Base-by-base conservation (phyloP, 1,140 invertebrate genomes). In the Adoxophyes honmai region DNA sequence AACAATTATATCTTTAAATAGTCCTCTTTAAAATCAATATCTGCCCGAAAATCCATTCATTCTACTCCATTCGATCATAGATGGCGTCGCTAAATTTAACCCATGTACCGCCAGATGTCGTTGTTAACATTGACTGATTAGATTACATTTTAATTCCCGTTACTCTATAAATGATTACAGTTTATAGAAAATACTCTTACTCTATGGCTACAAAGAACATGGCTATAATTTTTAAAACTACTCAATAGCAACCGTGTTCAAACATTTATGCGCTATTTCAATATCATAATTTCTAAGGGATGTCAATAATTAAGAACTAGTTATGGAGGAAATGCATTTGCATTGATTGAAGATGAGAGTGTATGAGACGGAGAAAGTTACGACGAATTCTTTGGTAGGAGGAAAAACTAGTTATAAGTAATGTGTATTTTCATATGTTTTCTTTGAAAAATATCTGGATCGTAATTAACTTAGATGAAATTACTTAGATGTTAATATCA, bases 171-270 rank as follows among this genome's bases (percentile, higher is more conserved):
- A 18, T 48, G 11, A 11, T 48, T 28, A 48, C 11, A 48, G 10
- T 48, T 18, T 21, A 48, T 6, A 48, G 42, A n/a, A n/a, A 28
- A 44, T 44, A 38, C 36, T 38, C n/a, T 48, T 28, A 48, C 18
- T 14, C 28, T 48, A 48, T 48, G 42, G 42, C 42, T 48, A 48
- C 42, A 48, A 44, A 48, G 42, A 48, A 48, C 42, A 48, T 48
- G 42, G 42, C 42, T 48, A 48, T 48, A 48, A 48, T 48, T 28
- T 28, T 48, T 48, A 28, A 5, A 1, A 15, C 39, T 44, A 44
- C 10, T n/a, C 15, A 15, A 18, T 42, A 42, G 4, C 18, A 3
- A 42, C 16, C 13, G 15, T 39, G 14, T 39, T 39, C 8, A 16
- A 28, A 28, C n/a, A n/a, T 28, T 2, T 28, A 28, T 28, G 21